Evolutionary conservation across 2,113 vertebrate species (phyloP).

Genomic region (Dasyornis broadbenti): DNA sequence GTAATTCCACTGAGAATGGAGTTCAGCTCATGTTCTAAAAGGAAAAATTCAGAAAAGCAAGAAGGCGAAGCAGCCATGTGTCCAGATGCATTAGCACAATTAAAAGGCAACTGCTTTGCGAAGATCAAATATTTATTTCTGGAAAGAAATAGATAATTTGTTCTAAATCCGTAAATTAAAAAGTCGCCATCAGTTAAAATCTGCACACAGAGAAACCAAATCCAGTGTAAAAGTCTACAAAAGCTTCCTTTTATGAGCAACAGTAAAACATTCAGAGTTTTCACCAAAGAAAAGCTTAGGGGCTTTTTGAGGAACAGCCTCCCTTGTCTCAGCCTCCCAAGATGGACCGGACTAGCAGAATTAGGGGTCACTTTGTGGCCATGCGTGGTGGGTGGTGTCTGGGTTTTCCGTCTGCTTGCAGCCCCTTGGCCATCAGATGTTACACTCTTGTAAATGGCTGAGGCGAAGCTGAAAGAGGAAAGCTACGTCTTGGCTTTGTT

Average conservation of each 20-base stretch:
- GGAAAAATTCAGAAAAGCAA: not conserved
- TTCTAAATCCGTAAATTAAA: not conserved
- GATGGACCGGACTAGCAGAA: not conserved
- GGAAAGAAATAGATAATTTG: not conserved
- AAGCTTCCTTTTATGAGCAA: not conserved
- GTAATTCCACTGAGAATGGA: not conserved
- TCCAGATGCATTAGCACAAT: not conserved
- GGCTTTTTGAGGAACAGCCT: not conserved
- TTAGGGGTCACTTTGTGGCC: not conserved
- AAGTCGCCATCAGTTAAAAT: not conserved
- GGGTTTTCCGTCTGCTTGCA: not conserved
- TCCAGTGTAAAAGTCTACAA: not conserved
- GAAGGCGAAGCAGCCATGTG: not conserved
- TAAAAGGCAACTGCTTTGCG: not conserved
- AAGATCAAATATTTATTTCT: not conserved
- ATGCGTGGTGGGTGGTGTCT: not conserved
- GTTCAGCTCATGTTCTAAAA: not conserved
- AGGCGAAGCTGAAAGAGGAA: not conserved
- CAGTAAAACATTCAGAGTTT: not conserved
- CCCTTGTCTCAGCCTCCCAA: not conserved
- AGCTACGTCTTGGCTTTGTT: not conserved
- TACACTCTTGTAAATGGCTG: not conserved
- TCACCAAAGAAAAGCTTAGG: not conserved
- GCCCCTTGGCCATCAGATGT: not conserved
- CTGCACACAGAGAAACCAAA: not conserved